Conservation (phyloP, 2,113 vertebrate genomes). For the Ailurus styani region DNA sequence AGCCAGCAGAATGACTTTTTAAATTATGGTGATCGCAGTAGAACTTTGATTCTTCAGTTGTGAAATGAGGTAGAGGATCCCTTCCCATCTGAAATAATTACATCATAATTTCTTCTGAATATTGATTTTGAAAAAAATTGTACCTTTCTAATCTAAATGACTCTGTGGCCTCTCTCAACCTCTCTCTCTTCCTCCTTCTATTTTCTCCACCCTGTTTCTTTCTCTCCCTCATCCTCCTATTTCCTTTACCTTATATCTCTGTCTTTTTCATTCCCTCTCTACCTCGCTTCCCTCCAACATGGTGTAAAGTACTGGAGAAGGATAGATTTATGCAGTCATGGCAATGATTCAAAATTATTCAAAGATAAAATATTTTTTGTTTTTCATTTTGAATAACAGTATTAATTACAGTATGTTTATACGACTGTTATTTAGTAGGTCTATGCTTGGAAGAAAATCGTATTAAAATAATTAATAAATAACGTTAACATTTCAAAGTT, state of each 20-base stretch:
- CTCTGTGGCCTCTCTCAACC: neutral
- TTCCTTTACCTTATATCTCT: neutral
- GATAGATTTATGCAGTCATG: neutral
- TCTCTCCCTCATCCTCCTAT: neutral
- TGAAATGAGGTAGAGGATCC: neutral
- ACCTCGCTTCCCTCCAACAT: neutral
- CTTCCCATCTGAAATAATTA: conserved; percentile 26
- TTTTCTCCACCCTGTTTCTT: neutral
- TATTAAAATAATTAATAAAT: neutral
- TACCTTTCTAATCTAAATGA: neutral
- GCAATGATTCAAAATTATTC: neutral
- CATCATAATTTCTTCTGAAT: neutral
- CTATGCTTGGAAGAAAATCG: neutral
- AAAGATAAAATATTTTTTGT: neutral
- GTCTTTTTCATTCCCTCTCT: neutral
- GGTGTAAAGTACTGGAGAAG: neutral
- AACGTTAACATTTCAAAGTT: neutral
- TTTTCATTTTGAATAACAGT: neutral
- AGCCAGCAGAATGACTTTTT: conserved; percentile 6
- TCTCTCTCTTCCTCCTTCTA: too few relatives aligned
- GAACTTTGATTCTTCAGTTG: conserved; percentile 16
- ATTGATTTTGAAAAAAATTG: neutral
- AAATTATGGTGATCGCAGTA: neutral
- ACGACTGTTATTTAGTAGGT: neutral
- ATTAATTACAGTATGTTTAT: neutral